Conservation (phyloP, 2,888 invertebrate species). For the Idaea straminata region DNA sequence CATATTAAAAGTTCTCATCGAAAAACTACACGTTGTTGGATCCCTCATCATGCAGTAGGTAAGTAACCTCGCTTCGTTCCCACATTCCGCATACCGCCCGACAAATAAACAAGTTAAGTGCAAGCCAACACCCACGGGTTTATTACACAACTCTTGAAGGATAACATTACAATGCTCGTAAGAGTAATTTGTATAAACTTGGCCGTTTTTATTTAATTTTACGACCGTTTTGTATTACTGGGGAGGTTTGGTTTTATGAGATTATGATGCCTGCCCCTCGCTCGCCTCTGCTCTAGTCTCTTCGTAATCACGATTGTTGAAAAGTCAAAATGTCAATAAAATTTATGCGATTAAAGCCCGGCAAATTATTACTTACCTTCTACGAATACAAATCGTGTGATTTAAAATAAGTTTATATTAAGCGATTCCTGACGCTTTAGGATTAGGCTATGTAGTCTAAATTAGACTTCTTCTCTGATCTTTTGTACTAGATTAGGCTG, state of each 20-base stretch:
- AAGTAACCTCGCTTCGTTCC: slow-evolving; percentile 16
- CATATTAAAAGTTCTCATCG: background rate
- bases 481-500: no score
- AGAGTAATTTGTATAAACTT: background rate
- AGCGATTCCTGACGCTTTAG: no score
- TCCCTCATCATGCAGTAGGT: slow-evolving; percentile 13
- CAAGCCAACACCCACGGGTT: background rate
- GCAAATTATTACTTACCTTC: no score
- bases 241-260: background rate
- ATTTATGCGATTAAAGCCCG: no score
- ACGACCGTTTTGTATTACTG: background rate
- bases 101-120: slow-evolving; percentile 22
- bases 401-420: no score
- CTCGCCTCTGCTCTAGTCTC: no score
- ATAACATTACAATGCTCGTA: background rate
- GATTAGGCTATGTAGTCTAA: no score
- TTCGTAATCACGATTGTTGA: no score
- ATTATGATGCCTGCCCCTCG: no score
- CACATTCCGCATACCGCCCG: slow-evolving; percentile 32
- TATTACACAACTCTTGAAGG: slow-evolving; percentile 1
- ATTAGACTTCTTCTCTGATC: no score
- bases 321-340: no score
- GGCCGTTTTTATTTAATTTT: background rate
- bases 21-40: background rate
- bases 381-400: no score